phyloP scores from a whole-genome alignment of 2,113 vertebrate genomes.

The Xyrauchen texanus region DNA sequence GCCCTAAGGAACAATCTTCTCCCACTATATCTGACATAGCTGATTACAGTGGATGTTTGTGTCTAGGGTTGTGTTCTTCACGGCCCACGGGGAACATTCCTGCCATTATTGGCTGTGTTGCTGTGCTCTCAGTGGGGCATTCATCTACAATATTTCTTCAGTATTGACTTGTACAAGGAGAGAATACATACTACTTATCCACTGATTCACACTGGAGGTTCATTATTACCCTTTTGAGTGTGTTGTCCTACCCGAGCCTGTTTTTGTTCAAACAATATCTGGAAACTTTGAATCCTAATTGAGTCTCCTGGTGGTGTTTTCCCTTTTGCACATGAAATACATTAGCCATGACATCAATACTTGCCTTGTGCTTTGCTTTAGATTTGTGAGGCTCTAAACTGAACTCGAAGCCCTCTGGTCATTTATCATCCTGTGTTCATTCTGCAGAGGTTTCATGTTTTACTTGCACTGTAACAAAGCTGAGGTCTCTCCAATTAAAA shows the following conservation, averaged over 20 bases:
- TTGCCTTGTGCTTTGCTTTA: slow-evolving; percentile 23
- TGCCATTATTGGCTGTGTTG: slow-evolving; percentile 45
- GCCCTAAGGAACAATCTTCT: slow-evolving; percentile 26
- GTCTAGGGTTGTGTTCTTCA: slow-evolving; percentile 39
- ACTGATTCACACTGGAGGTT: neutral
- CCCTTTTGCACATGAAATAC: slow-evolving; percentile 20
- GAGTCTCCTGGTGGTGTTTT: slow-evolving; percentile 34
- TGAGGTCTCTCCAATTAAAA: no score
- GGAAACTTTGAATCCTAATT: slow-evolving; percentile 21
- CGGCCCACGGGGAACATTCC: slow-evolving; percentile 46
- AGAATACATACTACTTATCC: neutral
- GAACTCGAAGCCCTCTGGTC: slow-evolving; percentile 7
- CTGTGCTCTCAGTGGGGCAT: slow-evolving; percentile 5
- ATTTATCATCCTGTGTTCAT: slow-evolving; percentile 13
- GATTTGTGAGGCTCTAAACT: slow-evolving; percentile 16
- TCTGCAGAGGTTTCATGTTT: slow-evolving; percentile 21
- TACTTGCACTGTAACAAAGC: neutral
- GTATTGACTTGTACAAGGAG: slow-evolving; percentile 24
- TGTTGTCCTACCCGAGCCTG: neutral
- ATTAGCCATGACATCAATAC: slow-evolving; percentile 32
- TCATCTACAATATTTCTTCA: slow-evolving; percentile 31
- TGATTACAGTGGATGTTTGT: slow-evolving; percentile 49
- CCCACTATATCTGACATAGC: slow-evolving; percentile 42
- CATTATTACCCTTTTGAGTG: neutral
- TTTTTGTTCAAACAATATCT: neutral